Percentiles rank a stretch among this genome's conserved stretches.
Evolutionary conservation across 2,113 vertebrate species (phyloP).

Genomic region (Hydrochoerus hydrochaeris): DNA sequence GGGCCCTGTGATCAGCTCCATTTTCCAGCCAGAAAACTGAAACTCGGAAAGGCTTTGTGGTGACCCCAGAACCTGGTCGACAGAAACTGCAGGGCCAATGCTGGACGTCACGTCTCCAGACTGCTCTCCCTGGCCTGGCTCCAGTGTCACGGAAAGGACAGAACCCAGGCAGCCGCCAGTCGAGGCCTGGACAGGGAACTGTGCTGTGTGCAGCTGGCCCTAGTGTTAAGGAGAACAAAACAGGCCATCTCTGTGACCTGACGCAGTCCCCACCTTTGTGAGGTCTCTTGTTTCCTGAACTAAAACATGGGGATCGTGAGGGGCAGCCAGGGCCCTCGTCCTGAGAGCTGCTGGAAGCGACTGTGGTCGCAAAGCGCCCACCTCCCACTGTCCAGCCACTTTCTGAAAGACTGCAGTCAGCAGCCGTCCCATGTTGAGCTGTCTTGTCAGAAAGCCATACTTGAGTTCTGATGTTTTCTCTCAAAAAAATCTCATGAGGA

Average conservation of each 20-base stretch:
- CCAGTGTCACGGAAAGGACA: not conserved
- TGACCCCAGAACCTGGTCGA: not conserved
- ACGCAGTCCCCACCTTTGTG: not conserved
- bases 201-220: not conserved
- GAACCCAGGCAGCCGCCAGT: not conserved
- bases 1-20: not conserved
- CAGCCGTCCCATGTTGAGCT: not conserved
- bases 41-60: not conserved
- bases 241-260: not conserved
- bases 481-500: not conserved
- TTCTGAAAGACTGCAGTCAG: not conserved
- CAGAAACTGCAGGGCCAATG: not conserved
- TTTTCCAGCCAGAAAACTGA: slow-evolving; percentile 20
- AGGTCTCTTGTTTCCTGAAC: not conserved
- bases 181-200: not conserved
- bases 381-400: not conserved
- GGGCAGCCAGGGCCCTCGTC: not conserved
- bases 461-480: not conserved
- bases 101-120: not conserved
- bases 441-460: not conserved
- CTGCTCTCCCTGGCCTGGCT: not conserved
- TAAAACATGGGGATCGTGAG: not conserved
- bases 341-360: not conserved
- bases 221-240: not conserved
- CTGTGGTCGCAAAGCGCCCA: not conserved